These are phyloP conservation scores for Corbicula japonica DNA, from an alignment of 2,888 invertebrate genomes.

Conservation along the genomic window DNA sequence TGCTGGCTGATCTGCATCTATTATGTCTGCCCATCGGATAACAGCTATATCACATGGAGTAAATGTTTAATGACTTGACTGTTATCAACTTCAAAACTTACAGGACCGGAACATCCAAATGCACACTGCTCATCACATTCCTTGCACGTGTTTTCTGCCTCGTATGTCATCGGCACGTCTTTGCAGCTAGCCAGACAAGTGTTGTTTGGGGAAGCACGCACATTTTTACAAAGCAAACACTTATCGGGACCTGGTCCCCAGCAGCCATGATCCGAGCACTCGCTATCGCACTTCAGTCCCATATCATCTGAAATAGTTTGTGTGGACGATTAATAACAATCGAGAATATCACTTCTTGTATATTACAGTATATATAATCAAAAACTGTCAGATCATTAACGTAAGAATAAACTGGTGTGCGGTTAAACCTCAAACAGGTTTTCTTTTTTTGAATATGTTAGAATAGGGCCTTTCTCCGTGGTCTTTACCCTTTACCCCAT, in stretches of 20 bases:
- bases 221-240: conserved; percentile 93
- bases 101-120: conserved; percentile 93
- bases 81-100: conserved; percentile 81
- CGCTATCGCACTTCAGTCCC: conserved; percentile 93
- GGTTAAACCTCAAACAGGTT: too few species aligned
- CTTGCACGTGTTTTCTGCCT: conserved; percentile 92
- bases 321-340: background rate
- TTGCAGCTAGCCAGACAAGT: conserved; percentile 79
- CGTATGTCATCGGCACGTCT: conserved; percentile 90
- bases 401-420: too few species aligned
- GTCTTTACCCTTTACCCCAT: too few species aligned
- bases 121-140: conserved; percentile 96
- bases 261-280: conserved; percentile 96
- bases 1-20: too few species aligned
- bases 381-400: too few species aligned
- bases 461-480: too few species aligned
- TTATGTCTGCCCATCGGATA: too few species aligned
- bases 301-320: conserved; percentile 76
- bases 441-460: too few species aligned
- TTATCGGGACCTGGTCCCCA: conserved; percentile 97
- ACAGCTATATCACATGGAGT: too few species aligned
- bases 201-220: conserved; percentile 89
- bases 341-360: too few species aligned
- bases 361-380: too few species aligned
- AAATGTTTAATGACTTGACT: too few species aligned